Base-by-base conservation (phyloP, 1,140 invertebrate species). In the Drepana arcuata region DNA sequence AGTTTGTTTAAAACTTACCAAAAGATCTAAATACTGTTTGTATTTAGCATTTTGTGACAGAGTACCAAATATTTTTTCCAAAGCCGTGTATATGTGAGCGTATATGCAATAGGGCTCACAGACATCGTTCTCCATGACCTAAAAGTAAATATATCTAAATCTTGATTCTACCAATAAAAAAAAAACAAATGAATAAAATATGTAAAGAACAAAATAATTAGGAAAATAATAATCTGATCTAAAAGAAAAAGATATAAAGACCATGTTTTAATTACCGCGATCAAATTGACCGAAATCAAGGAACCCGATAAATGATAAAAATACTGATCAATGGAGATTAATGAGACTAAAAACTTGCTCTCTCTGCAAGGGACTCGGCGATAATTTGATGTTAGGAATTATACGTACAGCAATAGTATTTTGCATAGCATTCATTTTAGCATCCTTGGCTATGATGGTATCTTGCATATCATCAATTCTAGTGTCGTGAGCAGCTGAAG, bases 91-190 rank as follows among this genome's bases (percentile, higher is more conserved):
- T 39, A 81, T 75, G 31, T 78, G 64, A 16, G 73, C 77, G 39
- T 81, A 81, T 30, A 78, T 60, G 12, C 70, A 77, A 47, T 78
- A 81, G 0, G 77, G 77, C 41, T 81, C 77, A 45, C 71, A 81
- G 3, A 75, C 55, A 32, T 81, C 77, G 34, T 68, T 77, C 49
- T 81, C 73, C 64, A 81, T 61, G 2, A 77, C 66, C 77, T 81
- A 34, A 16, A 60, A 49, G 7, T 42, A 31, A 6, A 34, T 33
- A 27, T n/a, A 42, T 9, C 26, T 26, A 34, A 39, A 25, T 29
- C 1, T 5, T n/a, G n/a, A n/a, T n/a, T n/a, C n/a, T n/a, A n/a
- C n/a, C n/a, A n/a, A n/a, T n/a, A n/a, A n/a, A n/a, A n/a, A n/a
- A n/a, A n/a, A n/a, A 23, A 25, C 11, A 35, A 12, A 4, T 12